Evolutionary conservation across 2,888 invertebrate species (phyloP).

Genomic region (Limnephilus auricula): DNA sequence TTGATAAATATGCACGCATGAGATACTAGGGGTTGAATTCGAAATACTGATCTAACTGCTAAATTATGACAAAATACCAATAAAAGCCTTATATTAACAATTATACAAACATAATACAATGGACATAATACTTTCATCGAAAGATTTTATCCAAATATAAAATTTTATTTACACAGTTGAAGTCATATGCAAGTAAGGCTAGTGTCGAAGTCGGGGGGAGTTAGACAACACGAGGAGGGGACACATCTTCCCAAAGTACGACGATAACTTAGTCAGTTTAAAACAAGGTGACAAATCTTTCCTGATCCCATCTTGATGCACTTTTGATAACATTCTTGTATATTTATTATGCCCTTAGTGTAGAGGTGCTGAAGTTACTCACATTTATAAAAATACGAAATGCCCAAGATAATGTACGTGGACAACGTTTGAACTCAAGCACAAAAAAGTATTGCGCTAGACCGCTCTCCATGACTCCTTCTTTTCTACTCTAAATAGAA

Average conservation of each 20-base stretch:
- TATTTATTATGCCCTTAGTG: no score
- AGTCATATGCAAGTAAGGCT: conserved; percentile 55
- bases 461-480: no score
- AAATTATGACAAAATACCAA: conserved; percentile 21
- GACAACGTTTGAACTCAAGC: no score
- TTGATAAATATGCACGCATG: no score
- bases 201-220: conserved; percentile 3
- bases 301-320: no score
- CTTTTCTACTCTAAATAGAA: no score
- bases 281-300: no score
- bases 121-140: background rate
- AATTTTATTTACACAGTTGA: conserved; percentile 52
- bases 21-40: no score
- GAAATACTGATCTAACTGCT: background rate
- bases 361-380: background rate
- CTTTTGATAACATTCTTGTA: no score
- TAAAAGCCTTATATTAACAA: conserved; percentile 28
- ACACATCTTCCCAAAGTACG: conserved; percentile 27
- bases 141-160: conserved; percentile 31
- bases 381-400: conserved; percentile 14
- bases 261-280: background rate
- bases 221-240: conserved; percentile 18
- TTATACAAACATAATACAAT: conserved; percentile 32
- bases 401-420: background rate
- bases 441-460: no score